Evolutionary conservation across 64 coral and sea anemone species (phyloP).

Genomic region (Cladopsammia gracilis): DNA sequence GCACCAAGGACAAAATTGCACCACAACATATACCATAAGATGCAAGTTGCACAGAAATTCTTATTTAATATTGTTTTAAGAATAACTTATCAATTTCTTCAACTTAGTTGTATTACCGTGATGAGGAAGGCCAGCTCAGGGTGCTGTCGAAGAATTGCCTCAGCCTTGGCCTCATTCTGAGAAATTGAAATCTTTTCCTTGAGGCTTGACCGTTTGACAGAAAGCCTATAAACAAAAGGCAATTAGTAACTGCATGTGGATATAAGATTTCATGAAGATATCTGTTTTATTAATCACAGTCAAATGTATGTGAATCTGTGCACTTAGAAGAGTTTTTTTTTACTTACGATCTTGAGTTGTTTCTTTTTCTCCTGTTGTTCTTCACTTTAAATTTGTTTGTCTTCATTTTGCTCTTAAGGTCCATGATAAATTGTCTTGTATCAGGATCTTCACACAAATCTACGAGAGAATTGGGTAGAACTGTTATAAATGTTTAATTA

Average conservation of each 20-base stretch:
- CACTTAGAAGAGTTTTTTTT: too few species aligned
- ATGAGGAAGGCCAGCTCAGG: slow-evolving; percentile 89
- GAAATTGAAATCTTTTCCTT: slow-evolving; percentile 96
- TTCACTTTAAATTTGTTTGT: slow-evolving; percentile 85
- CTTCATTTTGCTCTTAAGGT: slow-evolving; percentile 86
- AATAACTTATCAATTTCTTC: too few species aligned
- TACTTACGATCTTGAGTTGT: slow-evolving; percentile 93
- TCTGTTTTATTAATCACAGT: too few species aligned
- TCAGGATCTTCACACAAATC: slow-evolving; percentile 93
- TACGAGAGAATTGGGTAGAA: neutral
- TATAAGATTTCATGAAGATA: too few species aligned
- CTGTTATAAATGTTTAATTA: too few species aligned
- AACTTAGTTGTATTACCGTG: slow-evolving; percentile 49
- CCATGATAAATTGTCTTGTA: slow-evolving; percentile 75
- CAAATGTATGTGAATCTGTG: too few species aligned
- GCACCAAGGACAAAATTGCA: too few species aligned
- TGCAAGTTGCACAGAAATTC: too few species aligned
- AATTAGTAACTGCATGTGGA: neutral
- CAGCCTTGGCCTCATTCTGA: slow-evolving; percentile 96
- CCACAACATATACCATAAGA: too few species aligned
- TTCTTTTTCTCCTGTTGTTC: slow-evolving; percentile 65
- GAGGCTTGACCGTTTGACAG: slow-evolving; percentile 94
- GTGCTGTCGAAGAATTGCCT: slow-evolving; percentile 89
- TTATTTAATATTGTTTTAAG: too few species aligned
- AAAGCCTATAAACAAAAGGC: slow-evolving; percentile 67